Percentiles rank a stretch among this genome's conserved stretches.
Evolutionary conservation across 1,140 invertebrate species (phyloP).

Genomic region (Parasteatoda tepidariorum): DNA sequence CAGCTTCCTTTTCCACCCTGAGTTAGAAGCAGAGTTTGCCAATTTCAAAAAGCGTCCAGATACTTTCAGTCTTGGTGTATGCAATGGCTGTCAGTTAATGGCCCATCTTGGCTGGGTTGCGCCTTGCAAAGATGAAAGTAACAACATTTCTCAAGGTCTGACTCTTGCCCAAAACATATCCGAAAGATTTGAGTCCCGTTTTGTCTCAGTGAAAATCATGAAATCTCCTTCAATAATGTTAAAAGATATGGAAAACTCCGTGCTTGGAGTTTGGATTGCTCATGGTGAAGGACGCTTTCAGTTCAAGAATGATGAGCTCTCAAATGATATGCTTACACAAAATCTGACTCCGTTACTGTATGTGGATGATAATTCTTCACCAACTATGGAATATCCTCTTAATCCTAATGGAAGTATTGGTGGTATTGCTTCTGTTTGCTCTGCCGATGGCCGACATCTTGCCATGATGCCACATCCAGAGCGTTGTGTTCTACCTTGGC

Average conservation of each 20-base stretch:
- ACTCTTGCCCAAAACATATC: slow-evolving; percentile 88
- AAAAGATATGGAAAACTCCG: slow-evolving; percentile 82
- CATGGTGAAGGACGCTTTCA: slow-evolving; percentile 90
- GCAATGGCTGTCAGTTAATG: slow-evolving; percentile 98
- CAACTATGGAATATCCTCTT: slow-evolving; percentile 87
- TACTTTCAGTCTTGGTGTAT: slow-evolving; percentile 96
- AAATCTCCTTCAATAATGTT: slow-evolving; percentile 86
- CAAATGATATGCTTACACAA: slow-evolving; percentile 71
- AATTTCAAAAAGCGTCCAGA: slow-evolving; percentile 79
- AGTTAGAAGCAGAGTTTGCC: slow-evolving; percentile 78
- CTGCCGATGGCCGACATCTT: slow-evolving; percentile 88
- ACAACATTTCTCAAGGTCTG: slow-evolving; percentile 72
- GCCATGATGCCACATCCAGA: slow-evolving; percentile 99
- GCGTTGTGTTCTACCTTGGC: slow-evolving; percentile 85
- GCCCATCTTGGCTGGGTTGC: slow-evolving; percentile 75
- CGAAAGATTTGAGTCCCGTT: slow-evolving; percentile 91
- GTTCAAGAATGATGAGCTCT: slow-evolving; percentile 23
- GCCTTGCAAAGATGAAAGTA: slow-evolving; percentile 28
- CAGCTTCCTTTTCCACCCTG: slow-evolving; percentile 80
- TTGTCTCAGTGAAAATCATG: slow-evolving; percentile 83
- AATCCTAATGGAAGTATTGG: slow-evolving; percentile 92
- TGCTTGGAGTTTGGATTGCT: slow-evolving; percentile 95
- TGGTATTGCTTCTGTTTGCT: slow-evolving; percentile 90
- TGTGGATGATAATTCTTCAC: slow-evolving; percentile 81
- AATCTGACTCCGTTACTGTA: slow-evolving; percentile 83